These are phyloP conservation scores for Sebastes aleutianus DNA, from an alignment of 2,797 vertebrate species.

Conservation along the genomic window DNA sequence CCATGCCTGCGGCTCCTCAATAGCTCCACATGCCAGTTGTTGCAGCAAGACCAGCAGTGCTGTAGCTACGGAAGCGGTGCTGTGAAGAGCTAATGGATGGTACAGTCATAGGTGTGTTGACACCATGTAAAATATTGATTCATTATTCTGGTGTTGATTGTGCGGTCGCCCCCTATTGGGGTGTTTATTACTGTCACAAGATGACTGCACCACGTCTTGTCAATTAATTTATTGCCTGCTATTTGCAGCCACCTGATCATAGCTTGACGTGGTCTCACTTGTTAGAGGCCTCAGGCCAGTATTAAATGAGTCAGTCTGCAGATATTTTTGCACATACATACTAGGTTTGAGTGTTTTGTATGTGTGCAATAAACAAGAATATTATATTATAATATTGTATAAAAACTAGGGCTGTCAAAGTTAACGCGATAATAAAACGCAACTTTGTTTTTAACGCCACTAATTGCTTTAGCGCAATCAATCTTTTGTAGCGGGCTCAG, in stretches of 20 bases:
- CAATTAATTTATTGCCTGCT: slow-evolving; percentile 1
- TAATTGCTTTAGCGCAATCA: fast-evolving
- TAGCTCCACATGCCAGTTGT: not conserved
- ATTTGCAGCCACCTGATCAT: not conserved
- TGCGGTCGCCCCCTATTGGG: not conserved
- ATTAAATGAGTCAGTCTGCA: not conserved
- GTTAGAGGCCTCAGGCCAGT: not conserved
- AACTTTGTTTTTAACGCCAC: no score
- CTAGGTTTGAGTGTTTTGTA: not conserved
- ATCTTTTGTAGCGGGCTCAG: no score
- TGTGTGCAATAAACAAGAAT: not conserved
- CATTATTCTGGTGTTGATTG: slow-evolving; percentile 16
- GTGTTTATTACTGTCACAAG: not conserved
- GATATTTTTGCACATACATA: not conserved
- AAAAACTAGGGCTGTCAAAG: no score
- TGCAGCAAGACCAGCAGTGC: not conserved
- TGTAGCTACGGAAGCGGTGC: not conserved
- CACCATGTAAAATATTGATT: not conserved
- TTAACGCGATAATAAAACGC: no score
- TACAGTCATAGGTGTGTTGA: not conserved
- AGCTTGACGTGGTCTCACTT: not conserved
- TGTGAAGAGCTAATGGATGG: not conserved
- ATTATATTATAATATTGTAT: not conserved
- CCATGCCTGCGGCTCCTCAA: not conserved
- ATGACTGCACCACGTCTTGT: not conserved